Percentiles rank a stretch among this genome's conserved stretches.
Conservation (phyloP, 2,797 vertebrate species). For the Coranthus polyacanthus region DNA sequence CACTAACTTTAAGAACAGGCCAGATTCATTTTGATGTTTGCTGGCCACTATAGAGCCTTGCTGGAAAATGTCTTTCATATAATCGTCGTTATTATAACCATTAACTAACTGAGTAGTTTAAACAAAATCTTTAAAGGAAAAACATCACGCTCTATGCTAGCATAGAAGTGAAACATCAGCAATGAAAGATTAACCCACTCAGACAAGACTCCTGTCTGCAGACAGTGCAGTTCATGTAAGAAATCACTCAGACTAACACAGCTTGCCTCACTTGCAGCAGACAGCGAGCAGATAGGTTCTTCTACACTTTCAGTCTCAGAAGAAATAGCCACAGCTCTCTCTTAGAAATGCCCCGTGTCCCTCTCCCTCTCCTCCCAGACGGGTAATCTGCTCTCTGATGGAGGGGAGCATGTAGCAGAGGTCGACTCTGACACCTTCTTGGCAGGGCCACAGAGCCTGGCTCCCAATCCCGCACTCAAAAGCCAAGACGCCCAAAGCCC, state of each 20-base stretch:
- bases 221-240: slow-evolving; percentile 45
- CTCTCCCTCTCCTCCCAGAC: slow-evolving; percentile 59
- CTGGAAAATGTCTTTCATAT: background rate
- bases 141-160: background rate
- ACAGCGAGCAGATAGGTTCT: slow-evolving; percentile 63
- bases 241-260: slow-evolving; percentile 54
- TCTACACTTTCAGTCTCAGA: slow-evolving; percentile 42
- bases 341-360: slow-evolving; percentile 58
- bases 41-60: background rate
- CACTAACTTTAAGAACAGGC: too few species aligned
- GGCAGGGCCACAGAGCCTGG: slow-evolving; percentile 61
- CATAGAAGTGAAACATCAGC: slow-evolving; percentile 44
- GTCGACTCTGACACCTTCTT: slow-evolving; percentile 73
- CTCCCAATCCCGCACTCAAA: slow-evolving; percentile 58
- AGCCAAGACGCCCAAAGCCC: slow-evolving; percentile 58
- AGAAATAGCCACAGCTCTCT: slow-evolving; percentile 55
- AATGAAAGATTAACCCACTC: slow-evolving; percentile 25
- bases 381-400: slow-evolving; percentile 73
- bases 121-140: too few species aligned
- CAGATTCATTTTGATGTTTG: background rate
- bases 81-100: too few species aligned
- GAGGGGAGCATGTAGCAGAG: slow-evolving; percentile 58
- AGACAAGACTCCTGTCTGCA: slow-evolving; percentile 41
- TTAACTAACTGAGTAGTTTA: too few species aligned
- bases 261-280: slow-evolving; percentile 47